Conservation (phyloP, 2,113 vertebrate genomes). For the Peromyscus californicus region DNA sequence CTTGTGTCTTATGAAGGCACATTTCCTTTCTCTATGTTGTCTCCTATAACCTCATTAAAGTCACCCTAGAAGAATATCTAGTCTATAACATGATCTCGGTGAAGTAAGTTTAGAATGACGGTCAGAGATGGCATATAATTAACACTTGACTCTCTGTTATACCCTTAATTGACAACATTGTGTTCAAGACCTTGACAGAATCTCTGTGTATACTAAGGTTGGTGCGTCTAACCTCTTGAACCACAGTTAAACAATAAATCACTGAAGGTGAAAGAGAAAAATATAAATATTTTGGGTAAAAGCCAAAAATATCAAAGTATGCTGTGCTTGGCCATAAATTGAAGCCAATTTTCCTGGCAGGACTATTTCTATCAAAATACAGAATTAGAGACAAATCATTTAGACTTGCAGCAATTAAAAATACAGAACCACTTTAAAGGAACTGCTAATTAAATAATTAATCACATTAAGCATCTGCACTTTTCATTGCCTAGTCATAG, state of each 20-base stretch:
- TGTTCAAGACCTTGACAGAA: constrained; percentile 16
- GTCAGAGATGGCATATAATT: not conserved
- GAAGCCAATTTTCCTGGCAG: constrained; percentile 67
- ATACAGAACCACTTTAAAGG: not conserved
- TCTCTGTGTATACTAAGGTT: constrained; percentile 32
- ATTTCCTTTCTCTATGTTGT: not conserved
- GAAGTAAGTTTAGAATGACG: constrained; percentile 24
- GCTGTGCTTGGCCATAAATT: constrained; percentile 55
- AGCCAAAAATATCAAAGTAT: constrained; percentile 74
- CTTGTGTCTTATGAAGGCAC: not conserved
- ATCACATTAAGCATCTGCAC: not conserved
- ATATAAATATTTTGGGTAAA: constrained; percentile 67
- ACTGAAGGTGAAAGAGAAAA: constrained; percentile 58
- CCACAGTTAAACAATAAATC: constrained; percentile 60
- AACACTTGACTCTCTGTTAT: not conserved
- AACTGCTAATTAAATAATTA: constrained; percentile 54
- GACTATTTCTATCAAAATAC: constrained; percentile 49
- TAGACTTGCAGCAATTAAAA: constrained; percentile 18
- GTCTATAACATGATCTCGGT: not conserved
- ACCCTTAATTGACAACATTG: constrained; percentile 32
- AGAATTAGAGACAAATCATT: constrained; percentile 57
- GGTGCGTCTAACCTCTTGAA: constrained; percentile 58
- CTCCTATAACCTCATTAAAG: not conserved
- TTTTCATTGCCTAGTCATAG: not conserved
- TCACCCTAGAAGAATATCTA: not conserved